These are phyloP conservation scores for Ceratotherium simum DNA, from an alignment of 2,113 vertebrate species.

Conservation along the genomic window DNA sequence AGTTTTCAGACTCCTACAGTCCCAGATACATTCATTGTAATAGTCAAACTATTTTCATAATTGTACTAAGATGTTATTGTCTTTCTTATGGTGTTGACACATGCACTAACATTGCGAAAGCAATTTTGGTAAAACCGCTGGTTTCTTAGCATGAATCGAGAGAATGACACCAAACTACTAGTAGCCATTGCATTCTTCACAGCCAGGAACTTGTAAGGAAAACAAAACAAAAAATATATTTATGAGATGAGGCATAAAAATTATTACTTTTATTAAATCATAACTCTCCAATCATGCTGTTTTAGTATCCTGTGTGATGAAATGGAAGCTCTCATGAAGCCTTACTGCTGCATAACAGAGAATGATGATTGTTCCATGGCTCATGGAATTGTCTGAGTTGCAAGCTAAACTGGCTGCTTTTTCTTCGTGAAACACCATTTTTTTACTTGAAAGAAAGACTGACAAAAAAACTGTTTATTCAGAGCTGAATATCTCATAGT, in stretches of 20 bases:
- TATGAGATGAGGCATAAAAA: background rate
- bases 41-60: background rate
- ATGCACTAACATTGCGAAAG: background rate
- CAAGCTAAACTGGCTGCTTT: background rate
- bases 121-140: background rate
- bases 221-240: background rate
- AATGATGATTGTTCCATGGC: too few species aligned
- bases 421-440: background rate
- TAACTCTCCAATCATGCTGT: background rate
- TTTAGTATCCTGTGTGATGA: background rate
- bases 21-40: too few species aligned
- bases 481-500: background rate
- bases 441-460: background rate
- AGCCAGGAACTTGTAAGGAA: background rate
- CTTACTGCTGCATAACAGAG: accelerated
- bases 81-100: background rate
- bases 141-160: background rate
- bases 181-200: background rate
- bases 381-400: background rate
- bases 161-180: background rate
- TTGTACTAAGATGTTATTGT: too few species aligned
- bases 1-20: too few species aligned
- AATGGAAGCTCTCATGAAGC: background rate
- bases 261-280: background rate
- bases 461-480: background rate